Evolutionary conservation across 2,888 invertebrate species (phyloP).

Genomic region (Luffia ferchaultella): DNA sequence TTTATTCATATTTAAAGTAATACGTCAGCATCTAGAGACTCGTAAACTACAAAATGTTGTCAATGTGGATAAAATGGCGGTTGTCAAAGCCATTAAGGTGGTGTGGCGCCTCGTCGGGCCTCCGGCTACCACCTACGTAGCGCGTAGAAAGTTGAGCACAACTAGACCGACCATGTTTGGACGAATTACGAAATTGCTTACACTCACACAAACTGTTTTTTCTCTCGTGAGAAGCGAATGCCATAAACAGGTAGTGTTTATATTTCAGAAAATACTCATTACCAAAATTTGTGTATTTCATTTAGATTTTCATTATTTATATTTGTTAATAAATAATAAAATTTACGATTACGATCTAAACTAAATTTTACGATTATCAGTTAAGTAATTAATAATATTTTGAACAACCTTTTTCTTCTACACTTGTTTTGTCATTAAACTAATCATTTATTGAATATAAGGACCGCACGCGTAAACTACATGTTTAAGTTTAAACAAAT

Average conservation of each 20-base stretch:
- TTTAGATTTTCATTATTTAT: neutral
- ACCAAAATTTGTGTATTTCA: neutral
- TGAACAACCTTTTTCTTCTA: too few relatives aligned
- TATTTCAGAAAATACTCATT: neutral
- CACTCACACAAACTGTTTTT: conserved; percentile 32
- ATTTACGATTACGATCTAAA: too few relatives aligned
- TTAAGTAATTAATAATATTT: too few relatives aligned
- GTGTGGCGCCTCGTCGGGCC: conserved; percentile 18
- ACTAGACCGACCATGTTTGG: conserved; percentile 49
- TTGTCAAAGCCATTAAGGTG: neutral
- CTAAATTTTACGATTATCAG: too few relatives aligned
- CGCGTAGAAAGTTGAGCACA: conserved; percentile 60
- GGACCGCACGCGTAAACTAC: too few relatives aligned
- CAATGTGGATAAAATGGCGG: neutral
- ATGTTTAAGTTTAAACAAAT: too few relatives aligned
- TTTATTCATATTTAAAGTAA: neutral
- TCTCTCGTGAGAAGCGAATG: conserved; percentile 27
- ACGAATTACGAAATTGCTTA: conserved; percentile 34
- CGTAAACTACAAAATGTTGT: neutral
- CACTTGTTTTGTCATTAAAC: too few relatives aligned
- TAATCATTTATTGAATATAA: too few relatives aligned
- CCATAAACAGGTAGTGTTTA: conserved; percentile 8
- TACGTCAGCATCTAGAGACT: neutral
- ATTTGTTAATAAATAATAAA: neutral
- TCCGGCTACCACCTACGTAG: conserved; percentile 35